Evolutionary conservation across 2,888 invertebrate species (phyloP).

Genomic region (Agriopis marginaria): DNA sequence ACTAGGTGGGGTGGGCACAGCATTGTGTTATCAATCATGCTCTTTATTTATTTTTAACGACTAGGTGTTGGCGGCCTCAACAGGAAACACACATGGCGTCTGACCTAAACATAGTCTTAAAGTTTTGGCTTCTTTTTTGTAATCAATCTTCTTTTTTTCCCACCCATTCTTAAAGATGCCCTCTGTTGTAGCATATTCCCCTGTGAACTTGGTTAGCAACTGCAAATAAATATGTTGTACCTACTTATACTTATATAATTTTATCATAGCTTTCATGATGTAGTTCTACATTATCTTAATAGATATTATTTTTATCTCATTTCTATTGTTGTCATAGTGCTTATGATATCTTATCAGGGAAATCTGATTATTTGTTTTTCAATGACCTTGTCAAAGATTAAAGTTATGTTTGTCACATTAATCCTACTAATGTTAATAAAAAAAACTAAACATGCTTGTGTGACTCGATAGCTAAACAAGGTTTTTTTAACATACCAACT

Average conservation of each 20-base stretch:
- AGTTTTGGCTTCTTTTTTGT: too few species aligned
- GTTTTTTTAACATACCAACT: too few species aligned
- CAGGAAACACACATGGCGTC: too few species aligned
- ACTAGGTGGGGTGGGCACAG: too few species aligned
- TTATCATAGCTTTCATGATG: background rate
- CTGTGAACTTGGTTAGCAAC: slow-evolving; percentile 58
- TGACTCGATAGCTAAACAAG: too few species aligned
- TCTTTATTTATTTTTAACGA: too few species aligned
- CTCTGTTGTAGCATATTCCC: background rate
- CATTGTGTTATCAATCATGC: too few species aligned
- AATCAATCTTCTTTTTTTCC: background rate
- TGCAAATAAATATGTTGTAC: background rate
- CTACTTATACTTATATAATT: background rate
- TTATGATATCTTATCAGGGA: slow-evolving; percentile 12
- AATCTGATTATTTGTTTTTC: slow-evolving; percentile 9
- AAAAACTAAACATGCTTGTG: too few species aligned
- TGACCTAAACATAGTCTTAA: too few species aligned
- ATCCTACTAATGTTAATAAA: too few species aligned
- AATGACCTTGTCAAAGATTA: slow-evolving; percentile 3
- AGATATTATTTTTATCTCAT: slow-evolving; percentile 11
- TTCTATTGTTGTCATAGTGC: background rate
- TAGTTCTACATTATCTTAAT: slow-evolving; percentile 8
- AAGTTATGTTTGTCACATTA: background rate
- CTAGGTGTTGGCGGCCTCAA: too few species aligned
- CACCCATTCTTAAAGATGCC: background rate